Base-by-base conservation (phyloP, 1,140 invertebrate genomes). In the Drosophila auraria region DNA sequence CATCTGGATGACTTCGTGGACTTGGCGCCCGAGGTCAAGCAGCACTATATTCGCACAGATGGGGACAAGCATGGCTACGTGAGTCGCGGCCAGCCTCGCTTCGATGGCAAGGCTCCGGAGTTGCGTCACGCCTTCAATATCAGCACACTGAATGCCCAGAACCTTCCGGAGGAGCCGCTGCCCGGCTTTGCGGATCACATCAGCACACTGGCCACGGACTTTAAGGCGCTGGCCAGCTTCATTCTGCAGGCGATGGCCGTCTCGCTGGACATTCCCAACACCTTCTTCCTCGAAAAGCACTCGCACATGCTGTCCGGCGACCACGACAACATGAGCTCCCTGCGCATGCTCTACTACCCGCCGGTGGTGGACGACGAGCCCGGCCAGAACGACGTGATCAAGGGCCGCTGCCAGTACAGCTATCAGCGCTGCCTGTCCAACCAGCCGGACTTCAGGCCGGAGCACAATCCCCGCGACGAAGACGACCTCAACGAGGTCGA, bases 91-190 rank as follows among this genome's bases (percentile, higher is more conserved):
- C 93, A 94, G 73, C 94, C 95, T 71, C 94, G 94, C 87, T 96
- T 94, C 64, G 94, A 95, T 83, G 93, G 91, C 42, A 94, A 94
- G 68, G 94, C 93, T 49, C 93, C 95, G 80, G 95, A 96, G 83
- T 82, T 95, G 33, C 94, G 96, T 25, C 96, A 96, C 86, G 94
- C 95, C 45, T 96, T 95, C 93, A 96, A 96, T 86, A 95, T 96
- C 56, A 94, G 94, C 57, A 94, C 94, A 30, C 92, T 95, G 73
- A 94, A 94, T 71, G 94, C 94, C n/a, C 93, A 94, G 45, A 93
- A 94, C 76, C 93, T 96, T 91, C 95, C 96, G 0, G 95, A 96
- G 47, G 95, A 96, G 72, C 93, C 94, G 57, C 94, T 96, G 51
- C 95, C 95, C 0, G 94, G 95, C 47, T 96, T 96, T 92, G 93